These are phyloP conservation scores for Epizoanthus scotinus DNA, from an alignment of 92 coral and sea anemone genomes.

Conservation along the genomic window DNA sequence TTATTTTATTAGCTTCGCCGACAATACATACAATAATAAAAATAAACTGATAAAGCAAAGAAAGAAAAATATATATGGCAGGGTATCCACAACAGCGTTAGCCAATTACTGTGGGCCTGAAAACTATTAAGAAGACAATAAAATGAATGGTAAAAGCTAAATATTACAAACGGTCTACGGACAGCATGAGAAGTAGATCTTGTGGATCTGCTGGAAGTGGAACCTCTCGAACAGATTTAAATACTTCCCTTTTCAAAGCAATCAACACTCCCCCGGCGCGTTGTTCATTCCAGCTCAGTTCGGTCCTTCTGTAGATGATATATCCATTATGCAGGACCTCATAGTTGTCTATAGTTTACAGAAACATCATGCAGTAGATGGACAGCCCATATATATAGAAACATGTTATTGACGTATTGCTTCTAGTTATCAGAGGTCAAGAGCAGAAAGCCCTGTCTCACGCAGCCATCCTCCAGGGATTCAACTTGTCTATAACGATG, in stretches of 20 bases:
- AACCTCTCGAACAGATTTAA: constrained; percentile 51
- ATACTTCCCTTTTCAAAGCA: constrained; percentile 47
- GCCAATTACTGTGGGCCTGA: too few relatives aligned
- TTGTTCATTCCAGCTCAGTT: constrained; percentile 38
- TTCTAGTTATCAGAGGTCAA: constrained; percentile 63
- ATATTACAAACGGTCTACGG: too few relatives aligned
- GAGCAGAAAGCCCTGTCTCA: constrained; percentile 76
- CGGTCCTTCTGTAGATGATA: constrained; percentile 58
- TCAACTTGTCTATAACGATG: constrained; percentile 80
- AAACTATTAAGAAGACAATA: too few relatives aligned
- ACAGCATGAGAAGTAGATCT: too few relatives aligned
- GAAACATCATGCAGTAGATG: too few relatives aligned
- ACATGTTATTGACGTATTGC: not conserved
- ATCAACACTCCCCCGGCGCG: constrained; percentile 63
- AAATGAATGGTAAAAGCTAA: too few relatives aligned
- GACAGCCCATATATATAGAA: too few relatives aligned
- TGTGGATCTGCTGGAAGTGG: constrained; percentile 36
- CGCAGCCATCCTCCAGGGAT: constrained; percentile 72
- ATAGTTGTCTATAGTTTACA: constrained; percentile 13
- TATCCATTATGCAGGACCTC: constrained; percentile 55
- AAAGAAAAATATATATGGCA: too few relatives aligned
- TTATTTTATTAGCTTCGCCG: too few relatives aligned
- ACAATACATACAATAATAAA: too few relatives aligned
- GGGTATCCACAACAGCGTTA: too few relatives aligned
- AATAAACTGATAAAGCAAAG: too few relatives aligned